phyloP scores from a whole-genome alignment of 2,797 vertebrate species.

The Serranus cabrilla region DNA sequence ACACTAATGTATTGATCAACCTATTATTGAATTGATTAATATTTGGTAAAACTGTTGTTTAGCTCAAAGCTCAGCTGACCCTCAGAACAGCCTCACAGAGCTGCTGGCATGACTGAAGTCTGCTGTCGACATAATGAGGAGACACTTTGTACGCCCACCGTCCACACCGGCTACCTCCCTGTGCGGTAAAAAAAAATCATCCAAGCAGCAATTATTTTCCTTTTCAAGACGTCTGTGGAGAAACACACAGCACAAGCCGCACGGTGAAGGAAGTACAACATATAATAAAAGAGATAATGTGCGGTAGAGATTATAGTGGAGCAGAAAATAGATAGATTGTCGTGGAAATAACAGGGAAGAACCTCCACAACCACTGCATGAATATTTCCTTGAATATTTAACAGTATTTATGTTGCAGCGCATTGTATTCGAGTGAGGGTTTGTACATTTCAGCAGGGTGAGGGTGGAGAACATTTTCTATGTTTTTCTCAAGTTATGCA shows the following conservation, averaged over 20 bases:
- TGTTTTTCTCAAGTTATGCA: slow-evolving; percentile 27
- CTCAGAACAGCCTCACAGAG: background rate
- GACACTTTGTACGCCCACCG: background rate
- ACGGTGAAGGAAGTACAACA: no score
- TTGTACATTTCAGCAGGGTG: slow-evolving; percentile 2
- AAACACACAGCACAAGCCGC: background rate
- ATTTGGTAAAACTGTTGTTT: background rate
- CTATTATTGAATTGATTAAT: background rate
- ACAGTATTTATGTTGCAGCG: background rate
- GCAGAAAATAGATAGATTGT: background rate
- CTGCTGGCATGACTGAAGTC: background rate
- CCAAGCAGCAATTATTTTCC: background rate
- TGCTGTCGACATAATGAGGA: slow-evolving; percentile 1
- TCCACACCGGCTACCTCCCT: background rate
- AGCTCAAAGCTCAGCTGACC: background rate
- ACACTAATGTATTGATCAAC: no score
- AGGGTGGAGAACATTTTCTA: slow-evolving; percentile 14
- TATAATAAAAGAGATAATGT: background rate
- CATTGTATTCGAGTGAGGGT: slow-evolving; percentile 7
- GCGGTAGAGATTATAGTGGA: background rate
- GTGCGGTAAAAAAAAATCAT: background rate
- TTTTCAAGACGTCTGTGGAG: background rate
- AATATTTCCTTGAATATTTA: background rate
- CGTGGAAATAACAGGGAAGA: slow-evolving; percentile 1
- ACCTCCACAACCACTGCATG: background rate